Evolutionary conservation across 2,888 invertebrate genomes (phyloP), one percentile per base, ranked within the genome.

Genomic region (Metallyticus violacea): DNA sequence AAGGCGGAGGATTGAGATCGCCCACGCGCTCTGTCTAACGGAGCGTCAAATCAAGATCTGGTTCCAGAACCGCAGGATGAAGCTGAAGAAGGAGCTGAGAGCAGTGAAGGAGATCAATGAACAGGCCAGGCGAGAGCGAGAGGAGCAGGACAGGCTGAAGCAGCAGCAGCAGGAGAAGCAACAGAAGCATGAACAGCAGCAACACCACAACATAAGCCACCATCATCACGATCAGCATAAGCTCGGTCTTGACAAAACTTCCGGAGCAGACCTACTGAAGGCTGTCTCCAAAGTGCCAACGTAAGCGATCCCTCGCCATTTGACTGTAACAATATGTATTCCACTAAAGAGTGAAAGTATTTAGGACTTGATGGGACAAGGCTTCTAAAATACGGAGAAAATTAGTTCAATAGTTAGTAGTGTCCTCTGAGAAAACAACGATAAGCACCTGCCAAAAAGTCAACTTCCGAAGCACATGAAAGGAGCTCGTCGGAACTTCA

Each of bases 31-130:
- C 88, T 98, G 98, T 92, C 95, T 99, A 90, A 98, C 98, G 90
- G 99, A 99, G 93, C 94, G 99, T 91, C 99, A 99, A 94, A 99
- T 98, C 91, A 98, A 98, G 93, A 98, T 98, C 92, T 97, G 97
- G 97, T 98, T 99, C 93, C 98, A 99, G 92, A 99, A 99, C 92
- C 95, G 98, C 89, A 95, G 98, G 91, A 98, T 98, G 98, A 98
- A 98, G 92, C 94, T 98, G 93, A 98, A 98, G 94, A 98, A 98
- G 91, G 99, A 99, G 92, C 93, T 98, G 90, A 94, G 98, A 90
- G 97, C 97, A 83, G 97, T 98, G 85, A 98, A 98, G 91, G 98
- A 98, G 93, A 98, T 98, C 90, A 98, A 98, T 93, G 98, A 98
- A 91, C 98, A 98, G 90, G 98, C 97, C 89, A 95, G 97, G 90